Evolutionary conservation across 2,888 invertebrate genomes (phyloP).

Genomic region (Agonopterix heracliana): DNA sequence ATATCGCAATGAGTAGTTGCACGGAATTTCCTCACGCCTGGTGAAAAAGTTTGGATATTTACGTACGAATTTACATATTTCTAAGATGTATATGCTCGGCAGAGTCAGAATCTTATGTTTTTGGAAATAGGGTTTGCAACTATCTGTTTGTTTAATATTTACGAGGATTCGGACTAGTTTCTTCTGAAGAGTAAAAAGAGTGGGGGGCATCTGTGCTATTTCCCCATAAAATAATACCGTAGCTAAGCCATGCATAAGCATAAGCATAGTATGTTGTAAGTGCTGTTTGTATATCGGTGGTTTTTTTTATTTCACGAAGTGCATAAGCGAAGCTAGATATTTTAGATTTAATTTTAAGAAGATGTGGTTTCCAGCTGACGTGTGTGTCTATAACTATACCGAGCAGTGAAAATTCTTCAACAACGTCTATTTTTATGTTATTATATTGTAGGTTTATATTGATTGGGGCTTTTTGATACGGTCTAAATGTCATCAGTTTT

Average conservation of each 20-base stretch:
- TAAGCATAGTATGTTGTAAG: background rate
- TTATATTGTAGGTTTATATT: background rate
- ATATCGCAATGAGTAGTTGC: no score
- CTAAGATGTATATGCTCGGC: no score
- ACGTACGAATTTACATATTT: no score
- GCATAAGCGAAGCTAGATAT: conserved; percentile 1
- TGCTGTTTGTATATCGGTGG: background rate
- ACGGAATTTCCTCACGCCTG: no score
- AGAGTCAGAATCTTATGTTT: no score
- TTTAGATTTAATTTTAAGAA: background rate
- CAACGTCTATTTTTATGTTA: background rate
- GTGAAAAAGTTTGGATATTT: no score
- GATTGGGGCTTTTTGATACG: background rate
- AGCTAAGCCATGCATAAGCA: background rate
- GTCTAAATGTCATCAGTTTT: conserved; percentile 1
- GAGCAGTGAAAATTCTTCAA: no score
- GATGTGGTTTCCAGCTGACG: conserved; percentile 1
- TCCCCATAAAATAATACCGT: no score
- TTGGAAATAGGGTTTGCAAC: background rate
- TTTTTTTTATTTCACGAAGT: background rate
- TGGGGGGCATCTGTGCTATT: background rate
- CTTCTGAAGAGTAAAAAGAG: background rate
- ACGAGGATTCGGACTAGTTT: background rate
- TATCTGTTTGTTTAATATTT: background rate
- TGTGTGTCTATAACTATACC: conserved; percentile 1